phyloP scores from a whole-genome alignment of 2,797 vertebrate genomes.

The Poecilia gillii region DNA sequence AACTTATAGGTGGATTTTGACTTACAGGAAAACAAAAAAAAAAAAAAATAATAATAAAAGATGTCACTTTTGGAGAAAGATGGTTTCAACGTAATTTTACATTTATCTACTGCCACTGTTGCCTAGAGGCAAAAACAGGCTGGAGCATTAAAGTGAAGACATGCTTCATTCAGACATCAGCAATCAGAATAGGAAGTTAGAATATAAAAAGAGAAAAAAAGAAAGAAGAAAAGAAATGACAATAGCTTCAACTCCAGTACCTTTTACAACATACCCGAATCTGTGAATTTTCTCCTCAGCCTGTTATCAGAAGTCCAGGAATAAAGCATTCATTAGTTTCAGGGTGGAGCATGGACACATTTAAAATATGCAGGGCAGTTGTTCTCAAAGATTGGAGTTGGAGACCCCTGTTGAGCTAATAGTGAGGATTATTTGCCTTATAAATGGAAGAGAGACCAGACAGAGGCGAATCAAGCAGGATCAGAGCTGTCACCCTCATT shows the following conservation, averaged over 20 bases:
- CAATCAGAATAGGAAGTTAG: constrained; percentile 27
- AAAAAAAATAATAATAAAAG: constrained; percentile 39
- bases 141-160: constrained; percentile 55
- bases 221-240: constrained; percentile 29
- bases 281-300: neutral
- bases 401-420: constrained; percentile 52
- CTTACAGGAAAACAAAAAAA: constrained; percentile 36
- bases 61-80: constrained; percentile 14
- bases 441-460: constrained; percentile 9
- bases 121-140: constrained; percentile 39
- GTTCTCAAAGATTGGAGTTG: neutral
- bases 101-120: constrained; percentile 33
- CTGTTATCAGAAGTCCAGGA: neutral
- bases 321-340: neutral
- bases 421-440: constrained; percentile 52
- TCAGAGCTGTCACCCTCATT: constrained; percentile 66
- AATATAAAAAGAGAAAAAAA: constrained; percentile 35
- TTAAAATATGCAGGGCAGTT: neutral
- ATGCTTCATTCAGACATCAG: constrained; percentile 31
- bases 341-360: neutral
- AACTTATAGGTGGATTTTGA: constrained; percentile 38
- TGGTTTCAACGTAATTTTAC: constrained; percentile 33
- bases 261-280: neutral
- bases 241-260: neutral
- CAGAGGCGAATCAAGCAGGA: constrained; percentile 33